Percentiles rank a stretch among this genome's conserved stretches.
phyloP scores from a whole-genome alignment of 2,113 vertebrate genomes.

The Tringa solitaria region DNA sequence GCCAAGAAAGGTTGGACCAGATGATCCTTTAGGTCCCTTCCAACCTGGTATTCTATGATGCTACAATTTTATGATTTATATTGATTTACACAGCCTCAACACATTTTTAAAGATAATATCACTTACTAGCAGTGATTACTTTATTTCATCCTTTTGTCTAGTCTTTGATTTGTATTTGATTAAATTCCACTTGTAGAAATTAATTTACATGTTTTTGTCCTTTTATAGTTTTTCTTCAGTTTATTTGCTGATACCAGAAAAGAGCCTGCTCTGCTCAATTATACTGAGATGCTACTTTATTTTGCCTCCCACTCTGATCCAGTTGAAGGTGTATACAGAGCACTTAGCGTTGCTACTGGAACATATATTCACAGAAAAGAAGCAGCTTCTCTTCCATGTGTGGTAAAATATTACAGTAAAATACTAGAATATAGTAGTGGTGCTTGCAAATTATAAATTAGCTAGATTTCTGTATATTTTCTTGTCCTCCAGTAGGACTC shows the following conservation, averaged over 20 bases:
- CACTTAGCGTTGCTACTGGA: slow-evolving; percentile 79
- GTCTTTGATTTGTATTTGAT: background rate
- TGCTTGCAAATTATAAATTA: background rate
- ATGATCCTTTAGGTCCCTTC: background rate
- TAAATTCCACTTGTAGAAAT: background rate
- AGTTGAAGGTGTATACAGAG: slow-evolving; percentile 83
- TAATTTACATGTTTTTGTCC: background rate
- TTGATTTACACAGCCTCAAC: background rate
- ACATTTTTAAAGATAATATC: background rate
- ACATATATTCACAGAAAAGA: slow-evolving; percentile 56
- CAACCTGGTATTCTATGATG: background rate
- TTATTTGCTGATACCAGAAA: slow-evolving; percentile 79
- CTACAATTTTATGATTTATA: too few relatives aligned
- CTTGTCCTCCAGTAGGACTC: too few relatives aligned
- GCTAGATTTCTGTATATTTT: background rate
- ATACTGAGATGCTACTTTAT: slow-evolving; percentile 84
- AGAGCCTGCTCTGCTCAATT: slow-evolving; percentile 76
- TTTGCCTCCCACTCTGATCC: slow-evolving; percentile 82
- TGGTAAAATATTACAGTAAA: slow-evolving; percentile 22
- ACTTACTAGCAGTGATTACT: background rate
- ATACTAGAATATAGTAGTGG: background rate
- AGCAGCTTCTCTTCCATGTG: background rate
- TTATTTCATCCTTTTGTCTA: background rate
- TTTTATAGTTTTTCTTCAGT: slow-evolving; percentile 85
- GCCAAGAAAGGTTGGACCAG: background rate